Conservation (phyloP, 2,888 invertebrate species). For the Amphimallon solstitiale region DNA sequence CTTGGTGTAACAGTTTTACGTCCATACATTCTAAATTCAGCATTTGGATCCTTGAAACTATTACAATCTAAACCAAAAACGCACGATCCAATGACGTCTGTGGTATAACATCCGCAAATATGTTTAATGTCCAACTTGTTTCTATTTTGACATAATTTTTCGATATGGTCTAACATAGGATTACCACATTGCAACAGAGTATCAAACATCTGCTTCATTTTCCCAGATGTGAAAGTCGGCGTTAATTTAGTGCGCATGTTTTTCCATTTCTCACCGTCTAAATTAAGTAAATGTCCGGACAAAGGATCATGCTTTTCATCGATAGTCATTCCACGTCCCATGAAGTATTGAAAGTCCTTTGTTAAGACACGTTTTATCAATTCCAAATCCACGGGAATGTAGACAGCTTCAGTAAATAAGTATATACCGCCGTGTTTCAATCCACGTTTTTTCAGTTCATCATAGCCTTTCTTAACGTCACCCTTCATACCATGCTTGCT, state of each 20-base stretch:
- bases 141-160: background rate
- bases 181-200: conserved; percentile 33
- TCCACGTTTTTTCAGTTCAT: conserved; percentile 1
- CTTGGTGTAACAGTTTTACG: conserved; percentile 36
- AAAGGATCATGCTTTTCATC: conserved; percentile 62
- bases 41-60: conserved; percentile 65
- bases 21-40: conserved; percentile 58
- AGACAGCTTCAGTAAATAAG: background rate
- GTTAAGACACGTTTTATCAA: conserved; percentile 52
- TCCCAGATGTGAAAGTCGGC: conserved; percentile 46
- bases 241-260: conserved; percentile 44
- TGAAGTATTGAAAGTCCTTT: conserved; percentile 42
- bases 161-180: conserved; percentile 10
- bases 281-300: conserved; percentile 40
- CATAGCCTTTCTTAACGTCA: background rate
- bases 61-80: conserved; percentile 71
- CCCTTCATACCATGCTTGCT: background rate
- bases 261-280: conserved; percentile 43
- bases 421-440: conserved; percentile 16
- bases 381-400: conserved; percentile 6
- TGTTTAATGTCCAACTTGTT: conserved; percentile 58
- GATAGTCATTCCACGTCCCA: conserved; percentile 61
- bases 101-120: conserved; percentile 67
- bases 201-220: conserved; percentile 47
- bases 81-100: conserved; percentile 69